These are phyloP conservation scores for Sinocyclocheilus anshuiensis DNA, from an alignment of 2,113 vertebrate genomes.

Conservation along the genomic window DNA sequence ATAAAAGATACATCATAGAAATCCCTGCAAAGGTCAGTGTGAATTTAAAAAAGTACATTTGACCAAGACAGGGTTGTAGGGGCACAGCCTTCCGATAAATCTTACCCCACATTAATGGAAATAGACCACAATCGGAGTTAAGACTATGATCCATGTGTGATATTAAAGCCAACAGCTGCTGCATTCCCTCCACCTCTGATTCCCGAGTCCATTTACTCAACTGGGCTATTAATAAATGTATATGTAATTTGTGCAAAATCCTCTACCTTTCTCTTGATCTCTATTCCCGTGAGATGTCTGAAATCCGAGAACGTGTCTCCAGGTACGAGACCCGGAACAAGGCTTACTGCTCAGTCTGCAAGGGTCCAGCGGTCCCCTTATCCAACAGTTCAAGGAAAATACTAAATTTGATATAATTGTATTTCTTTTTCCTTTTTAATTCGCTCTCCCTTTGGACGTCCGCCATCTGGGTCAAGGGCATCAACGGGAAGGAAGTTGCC, in stretches of 20 bases:
- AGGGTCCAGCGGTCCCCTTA: slow-evolving; percentile 63
- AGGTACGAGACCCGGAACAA: slow-evolving; percentile 54
- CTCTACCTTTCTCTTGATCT: slow-evolving; percentile 57
- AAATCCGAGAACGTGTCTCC: slow-evolving; percentile 54
- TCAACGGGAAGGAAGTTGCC: slow-evolving; percentile 60
- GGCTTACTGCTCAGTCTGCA: slow-evolving; percentile 62
- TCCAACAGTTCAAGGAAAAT: slow-evolving; percentile 76
- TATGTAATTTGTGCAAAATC: slow-evolving; percentile 63
- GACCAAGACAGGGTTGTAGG: slow-evolving; percentile 50
- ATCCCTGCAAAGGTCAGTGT: slow-evolving; percentile 47
- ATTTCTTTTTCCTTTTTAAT: slow-evolving; percentile 71
- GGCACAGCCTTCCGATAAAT: slow-evolving; percentile 63
- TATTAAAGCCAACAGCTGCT: slow-evolving; percentile 58
- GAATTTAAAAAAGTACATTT: slow-evolving; percentile 50
- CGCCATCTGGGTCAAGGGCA: slow-evolving; percentile 79
- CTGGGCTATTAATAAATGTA: slow-evolving; percentile 47
- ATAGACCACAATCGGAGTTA: slow-evolving; percentile 49
- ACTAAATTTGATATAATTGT: slow-evolving; percentile 78
- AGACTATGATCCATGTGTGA: slow-evolving; percentile 56
- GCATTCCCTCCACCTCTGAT: slow-evolving; percentile 41
- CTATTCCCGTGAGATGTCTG: slow-evolving; percentile 55
- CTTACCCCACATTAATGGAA: slow-evolving; percentile 64
- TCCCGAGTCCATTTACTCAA: slow-evolving; percentile 31
- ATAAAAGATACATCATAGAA: slow-evolving; percentile 60
- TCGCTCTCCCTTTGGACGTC: slow-evolving; percentile 69